phyloP scores from a whole-genome alignment of 1,140 invertebrate genomes.

The Heliothis virescens region DNA sequence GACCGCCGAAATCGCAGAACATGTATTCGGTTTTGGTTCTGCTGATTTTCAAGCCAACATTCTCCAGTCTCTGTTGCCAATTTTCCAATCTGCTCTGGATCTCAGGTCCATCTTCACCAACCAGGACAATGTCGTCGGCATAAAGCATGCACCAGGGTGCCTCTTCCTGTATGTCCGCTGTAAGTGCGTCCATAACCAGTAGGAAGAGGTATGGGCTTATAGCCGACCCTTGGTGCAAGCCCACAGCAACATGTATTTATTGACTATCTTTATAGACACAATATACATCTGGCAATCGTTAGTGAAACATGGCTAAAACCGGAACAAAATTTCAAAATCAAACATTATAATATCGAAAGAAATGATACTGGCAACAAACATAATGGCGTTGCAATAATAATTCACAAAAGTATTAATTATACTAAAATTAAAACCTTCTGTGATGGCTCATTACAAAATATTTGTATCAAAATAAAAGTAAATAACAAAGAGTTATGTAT shows the following conservation, averaged over 20 bases:
- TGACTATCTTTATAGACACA: conserved; percentile 45
- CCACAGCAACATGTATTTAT: conserved; percentile 43
- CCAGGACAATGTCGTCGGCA: neutral
- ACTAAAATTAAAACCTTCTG: no score
- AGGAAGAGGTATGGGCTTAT: no score
- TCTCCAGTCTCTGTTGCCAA: no score
- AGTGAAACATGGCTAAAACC: conserved; percentile 51
- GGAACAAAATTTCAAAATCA: conserved; percentile 47
- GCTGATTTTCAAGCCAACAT: no score
- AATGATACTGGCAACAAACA: conserved; percentile 53
- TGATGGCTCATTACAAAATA: conserved; percentile 5
- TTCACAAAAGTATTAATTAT: conserved; percentile 50
- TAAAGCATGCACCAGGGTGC: no score
- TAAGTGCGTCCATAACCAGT: no score
- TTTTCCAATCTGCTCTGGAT: no score
- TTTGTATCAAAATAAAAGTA: neutral
- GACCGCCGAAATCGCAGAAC: no score
- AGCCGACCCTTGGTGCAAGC: conserved; percentile 39
- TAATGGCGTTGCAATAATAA: conserved; percentile 56
- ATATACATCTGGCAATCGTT: conserved; percentile 52
- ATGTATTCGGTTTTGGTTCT: no score
- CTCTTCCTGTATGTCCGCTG: no score
- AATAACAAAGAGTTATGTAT: neutral
- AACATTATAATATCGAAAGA: conserved; percentile 47
- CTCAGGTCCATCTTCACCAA: no score